Evolutionary conservation across 1,140 invertebrate genomes (phyloP).

Genomic region (Sarcophaga peregrina): DNA sequence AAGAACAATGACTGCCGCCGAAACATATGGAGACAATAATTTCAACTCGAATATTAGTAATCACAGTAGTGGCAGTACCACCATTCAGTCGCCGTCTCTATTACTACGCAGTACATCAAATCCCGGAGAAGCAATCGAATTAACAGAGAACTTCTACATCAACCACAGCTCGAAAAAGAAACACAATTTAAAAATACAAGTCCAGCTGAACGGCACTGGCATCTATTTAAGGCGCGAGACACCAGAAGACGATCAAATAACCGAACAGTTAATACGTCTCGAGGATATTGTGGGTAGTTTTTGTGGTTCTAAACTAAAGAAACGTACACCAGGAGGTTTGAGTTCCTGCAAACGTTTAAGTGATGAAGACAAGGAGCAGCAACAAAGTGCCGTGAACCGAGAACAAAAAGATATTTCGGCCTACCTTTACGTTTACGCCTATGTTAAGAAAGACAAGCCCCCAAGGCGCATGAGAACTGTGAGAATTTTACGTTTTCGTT

Average conservation of each 20-base stretch:
- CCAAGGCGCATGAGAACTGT: constrained; percentile 78
- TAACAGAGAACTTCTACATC: constrained; percentile 88
- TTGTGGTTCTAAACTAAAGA: constrained; percentile 79
- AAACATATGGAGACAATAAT: constrained; percentile 12
- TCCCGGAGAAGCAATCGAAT: constrained; percentile 51
- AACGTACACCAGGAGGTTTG: constrained; percentile 70
- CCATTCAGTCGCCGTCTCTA: not conserved
- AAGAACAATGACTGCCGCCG: constrained; percentile 15
- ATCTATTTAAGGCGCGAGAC: constrained; percentile 77
- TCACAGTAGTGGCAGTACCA: not conserved
- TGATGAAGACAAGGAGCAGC: constrained; percentile 64
- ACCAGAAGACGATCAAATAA: constrained; percentile 69
- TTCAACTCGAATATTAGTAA: constrained; percentile 2
- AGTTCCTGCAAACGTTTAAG: constrained; percentile 70
- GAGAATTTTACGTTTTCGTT: constrained; percentile 82
- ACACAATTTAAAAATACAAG: constrained; percentile 82
- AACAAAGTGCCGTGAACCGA: constrained; percentile 64
- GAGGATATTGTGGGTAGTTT: constrained; percentile 83
- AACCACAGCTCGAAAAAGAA: constrained; percentile 68
- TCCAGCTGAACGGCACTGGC: constrained; percentile 78
- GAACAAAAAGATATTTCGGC: constrained; percentile 78
- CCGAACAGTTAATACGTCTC: constrained; percentile 79
- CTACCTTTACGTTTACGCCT: constrained; percentile 88
- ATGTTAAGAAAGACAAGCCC: constrained; percentile 77
- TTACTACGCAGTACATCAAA: not conserved